Conservation (phyloP, 2,888 invertebrate genomes). For the Lasioglossum leucozonium region DNA sequence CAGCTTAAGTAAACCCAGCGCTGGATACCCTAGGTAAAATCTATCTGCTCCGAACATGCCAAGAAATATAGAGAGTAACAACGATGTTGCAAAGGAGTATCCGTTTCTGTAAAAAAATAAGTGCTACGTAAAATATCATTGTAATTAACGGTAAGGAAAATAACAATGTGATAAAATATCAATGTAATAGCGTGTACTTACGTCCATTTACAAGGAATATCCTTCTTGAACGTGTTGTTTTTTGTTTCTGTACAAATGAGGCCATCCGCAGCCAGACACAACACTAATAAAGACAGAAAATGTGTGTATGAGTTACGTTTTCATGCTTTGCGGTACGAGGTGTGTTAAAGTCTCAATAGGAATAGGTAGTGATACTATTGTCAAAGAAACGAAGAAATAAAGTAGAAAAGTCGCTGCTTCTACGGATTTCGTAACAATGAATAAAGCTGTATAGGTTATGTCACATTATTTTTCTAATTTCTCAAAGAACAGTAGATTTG, state of each 20-base stretch:
- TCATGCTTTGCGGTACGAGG: not conserved
- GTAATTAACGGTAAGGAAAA: not conserved
- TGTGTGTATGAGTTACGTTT: conserved; percentile 24
- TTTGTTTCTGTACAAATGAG: conserved; percentile 93
- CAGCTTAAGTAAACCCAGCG: conserved; percentile 96
- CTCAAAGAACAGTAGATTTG: conserved; percentile 7
- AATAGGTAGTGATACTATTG: not conserved
- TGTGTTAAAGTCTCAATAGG: not conserved
- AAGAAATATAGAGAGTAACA: conserved; percentile 97
- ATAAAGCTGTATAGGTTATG: conserved; percentile 51
- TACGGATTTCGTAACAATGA: not conserved
- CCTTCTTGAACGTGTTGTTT: conserved; percentile 92
- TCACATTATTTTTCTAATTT: not conserved
- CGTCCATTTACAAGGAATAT: conserved; percentile 97
- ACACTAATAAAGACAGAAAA: conserved; percentile 85
- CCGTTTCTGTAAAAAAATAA: conserved; percentile 91
- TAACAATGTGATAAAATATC: not conserved
- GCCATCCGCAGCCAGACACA: conserved; percentile 93
- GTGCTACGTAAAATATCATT: not conserved
- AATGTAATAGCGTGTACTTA: conserved; percentile 86
- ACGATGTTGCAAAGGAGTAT: conserved; percentile 95
- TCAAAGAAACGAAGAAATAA: not conserved
- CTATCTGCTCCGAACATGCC: conserved; percentile 99
- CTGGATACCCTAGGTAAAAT: conserved; percentile 99
- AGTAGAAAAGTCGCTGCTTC: not conserved